These are phyloP conservation scores for Orthochromis indermauri DNA, from an alignment of 2,113 vertebrate species.

Conservation along the genomic window DNA sequence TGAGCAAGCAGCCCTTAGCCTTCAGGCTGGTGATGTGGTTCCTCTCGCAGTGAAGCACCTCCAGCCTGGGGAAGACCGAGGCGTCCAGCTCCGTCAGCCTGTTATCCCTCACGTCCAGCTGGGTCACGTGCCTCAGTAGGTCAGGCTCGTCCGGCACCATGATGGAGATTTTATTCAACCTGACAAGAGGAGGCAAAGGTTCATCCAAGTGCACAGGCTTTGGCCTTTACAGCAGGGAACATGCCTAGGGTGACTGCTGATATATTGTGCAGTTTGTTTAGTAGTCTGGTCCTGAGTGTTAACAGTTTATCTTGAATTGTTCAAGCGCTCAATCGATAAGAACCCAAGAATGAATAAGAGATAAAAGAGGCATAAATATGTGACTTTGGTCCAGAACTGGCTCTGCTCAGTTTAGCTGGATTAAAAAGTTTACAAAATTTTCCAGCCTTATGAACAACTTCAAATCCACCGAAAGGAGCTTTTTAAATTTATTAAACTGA, in stretches of 20 bases:
- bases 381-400: not conserved
- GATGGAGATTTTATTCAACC: conserved; percentile 84
- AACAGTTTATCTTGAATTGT: not conserved
- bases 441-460: not conserved
- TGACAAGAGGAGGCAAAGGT: conserved; percentile 49
- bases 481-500: not conserved
- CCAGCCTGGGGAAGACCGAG: conserved; percentile 83
- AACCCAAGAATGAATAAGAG: not conserved
- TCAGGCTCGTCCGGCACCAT: conserved; percentile 76
- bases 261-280: not conserved
- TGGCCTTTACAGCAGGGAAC: conserved; percentile 14
- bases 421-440: not conserved
- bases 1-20: conserved; percentile 83
- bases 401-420: not conserved
- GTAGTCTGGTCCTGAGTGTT: not conserved
- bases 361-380: not conserved
- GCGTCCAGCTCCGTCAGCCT: conserved; percentile 82
- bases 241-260: conserved; percentile 4
- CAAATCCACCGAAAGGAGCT: not conserved
- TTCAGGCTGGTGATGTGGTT: conserved; percentile 81
- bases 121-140: conserved; percentile 88
- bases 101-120: conserved; percentile 92
- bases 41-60: conserved; percentile 93
- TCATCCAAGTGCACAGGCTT: conserved; percentile 8
- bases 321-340: not conserved